Conservation (phyloP, 2,797 vertebrate genomes). For the Lateolabrax maculatus region DNA sequence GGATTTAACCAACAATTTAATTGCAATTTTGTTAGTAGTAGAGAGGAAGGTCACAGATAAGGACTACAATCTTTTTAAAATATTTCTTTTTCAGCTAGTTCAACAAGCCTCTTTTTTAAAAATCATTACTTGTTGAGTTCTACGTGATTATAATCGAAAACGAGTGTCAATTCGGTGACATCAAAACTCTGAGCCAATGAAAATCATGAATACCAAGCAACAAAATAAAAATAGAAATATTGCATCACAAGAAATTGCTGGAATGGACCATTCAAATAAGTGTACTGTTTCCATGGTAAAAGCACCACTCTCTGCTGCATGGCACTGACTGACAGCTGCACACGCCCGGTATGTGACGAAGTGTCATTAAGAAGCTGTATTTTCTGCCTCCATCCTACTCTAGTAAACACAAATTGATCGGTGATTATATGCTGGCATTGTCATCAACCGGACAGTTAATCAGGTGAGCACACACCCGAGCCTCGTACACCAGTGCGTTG, state of each 20-base stretch:
- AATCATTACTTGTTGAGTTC: not conserved
- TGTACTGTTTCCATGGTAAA: constrained; percentile 75
- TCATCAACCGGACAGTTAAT: constrained; percentile 57
- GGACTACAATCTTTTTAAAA: not conserved
- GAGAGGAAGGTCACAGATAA: constrained; percentile 14
- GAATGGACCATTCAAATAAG: constrained; percentile 57
- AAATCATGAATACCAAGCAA: constrained; percentile 40
- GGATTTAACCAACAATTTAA: not conserved
- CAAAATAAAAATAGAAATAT: constrained; percentile 60
- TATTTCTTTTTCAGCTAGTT: not conserved
- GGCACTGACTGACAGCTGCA: constrained; percentile 72
- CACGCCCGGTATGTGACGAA: constrained; percentile 43
- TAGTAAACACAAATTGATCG: constrained; percentile 63
- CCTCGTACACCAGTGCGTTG: not conserved
- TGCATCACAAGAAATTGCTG: constrained; percentile 56
- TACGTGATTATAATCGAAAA: constrained; percentile 24
- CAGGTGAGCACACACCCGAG: constrained; percentile 22
- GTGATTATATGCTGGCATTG: constrained; percentile 50
- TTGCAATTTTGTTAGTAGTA: not conserved
- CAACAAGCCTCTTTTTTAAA: not conserved
- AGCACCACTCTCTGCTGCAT: constrained; percentile 41
- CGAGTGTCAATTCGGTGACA: constrained; percentile 24
- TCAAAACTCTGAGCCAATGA: constrained; percentile 37
- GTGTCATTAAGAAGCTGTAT: constrained; percentile 56
- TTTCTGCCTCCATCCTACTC: constrained; percentile 46